Evolutionary conservation across 2,888 invertebrate genomes (phyloP), one percentile per base, ranked within the genome.

Genomic region (Agrochola lota): DNA sequence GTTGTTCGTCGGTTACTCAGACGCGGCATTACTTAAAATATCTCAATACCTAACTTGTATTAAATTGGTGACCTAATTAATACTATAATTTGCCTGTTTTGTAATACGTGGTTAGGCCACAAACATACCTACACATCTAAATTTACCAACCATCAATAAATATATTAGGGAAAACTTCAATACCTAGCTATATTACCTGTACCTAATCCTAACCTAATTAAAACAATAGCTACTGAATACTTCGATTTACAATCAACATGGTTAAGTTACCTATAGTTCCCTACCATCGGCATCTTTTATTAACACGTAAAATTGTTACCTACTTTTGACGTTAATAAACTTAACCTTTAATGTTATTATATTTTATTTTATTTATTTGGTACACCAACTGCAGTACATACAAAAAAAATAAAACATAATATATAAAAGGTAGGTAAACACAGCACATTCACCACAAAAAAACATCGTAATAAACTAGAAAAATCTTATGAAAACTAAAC

Each of bases 31-130:
- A 60, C 60, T 69, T 49, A 70, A 77, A 77, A 30, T 77, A 60
- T 6, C 6, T 8, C 15, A 9, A 62, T 4, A 35, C 0, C 5
- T 49, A 62, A 26, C 7, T 3, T 12, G 0, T 20, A 6, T 12
- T 35, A n/a, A 59, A 30, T 70, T 57, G 1, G 0, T 55, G 8
- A 46, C 26, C 5, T 63, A 55, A 69, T 63, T 15, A 20, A 49
- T 71, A 52, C 40, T 8, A 55, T 2, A 23, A 30, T 78, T 78
- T 63, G 0, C 71, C 80, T 80, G 78, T 80, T 71, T 63, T 40
- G 80, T 15, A 40, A 40, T n/a, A 17, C n/a, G 20, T 52, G 62
- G 7, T 55, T 62, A 55, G 55, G 43, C 11, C 2, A 69, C 52
- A 30, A 78, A 78, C 62, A 52, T 20, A 62, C 7, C 26, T 9